phyloP scores from a whole-genome alignment of 2,888 invertebrate genomes.

The Phlogophora meticulosa region DNA sequence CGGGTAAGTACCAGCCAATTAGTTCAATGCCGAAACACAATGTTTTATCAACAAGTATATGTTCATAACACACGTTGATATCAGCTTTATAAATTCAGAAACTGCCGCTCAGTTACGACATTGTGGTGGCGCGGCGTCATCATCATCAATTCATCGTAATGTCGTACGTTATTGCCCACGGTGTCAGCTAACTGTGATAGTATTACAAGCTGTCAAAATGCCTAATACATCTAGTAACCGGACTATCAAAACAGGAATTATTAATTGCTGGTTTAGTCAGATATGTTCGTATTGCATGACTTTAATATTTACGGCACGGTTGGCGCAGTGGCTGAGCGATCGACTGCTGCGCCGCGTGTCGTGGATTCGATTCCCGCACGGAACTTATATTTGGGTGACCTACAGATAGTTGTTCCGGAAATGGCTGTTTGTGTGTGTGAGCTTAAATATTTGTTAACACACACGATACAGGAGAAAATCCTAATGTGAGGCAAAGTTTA shows the following conservation, averaged over 20 bases:
- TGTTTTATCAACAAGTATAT: too few relatives aligned
- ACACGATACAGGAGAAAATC: too few relatives aligned
- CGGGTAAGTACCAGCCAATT: too few relatives aligned
- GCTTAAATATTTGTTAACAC: neutral
- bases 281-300: neutral
- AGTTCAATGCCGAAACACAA: too few relatives aligned
- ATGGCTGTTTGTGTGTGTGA: too few relatives aligned
- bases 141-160: conserved; percentile 60
- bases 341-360: too few relatives aligned
- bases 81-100: conserved; percentile 41
- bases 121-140: conserved; percentile 27
- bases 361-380: too few relatives aligned
- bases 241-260: conserved; percentile 27
- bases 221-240: conserved; percentile 39
- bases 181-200: conserved; percentile 44
- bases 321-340: too few relatives aligned
- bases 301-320: neutral
- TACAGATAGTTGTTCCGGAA: too few relatives aligned
- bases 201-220: conserved; percentile 45
- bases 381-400: too few relatives aligned
- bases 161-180: conserved; percentile 33
- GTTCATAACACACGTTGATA: conserved; percentile 9
- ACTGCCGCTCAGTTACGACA: conserved; percentile 23
- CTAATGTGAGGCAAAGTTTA: too few relatives aligned
- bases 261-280: conserved; percentile 13